Evolutionary conservation across 1,140 invertebrate species (phyloP), one percentile per base, ranked within the genome.

Genomic region (Galleria mellonella): DNA sequence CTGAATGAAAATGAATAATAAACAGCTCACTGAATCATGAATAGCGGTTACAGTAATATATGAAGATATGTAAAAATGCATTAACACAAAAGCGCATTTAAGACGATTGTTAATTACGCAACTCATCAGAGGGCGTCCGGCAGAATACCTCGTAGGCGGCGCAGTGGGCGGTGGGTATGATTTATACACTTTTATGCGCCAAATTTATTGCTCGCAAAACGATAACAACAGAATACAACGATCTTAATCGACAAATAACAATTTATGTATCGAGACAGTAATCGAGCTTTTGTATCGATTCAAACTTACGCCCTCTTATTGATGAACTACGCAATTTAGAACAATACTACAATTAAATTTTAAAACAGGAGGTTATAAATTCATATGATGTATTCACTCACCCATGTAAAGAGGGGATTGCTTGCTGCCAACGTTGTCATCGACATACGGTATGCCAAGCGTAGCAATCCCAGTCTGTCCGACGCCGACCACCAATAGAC

Each of bases 391-490:
- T 41, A 39, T 41, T 39, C 17, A 88, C 88, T 92, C 83, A 95
- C 94, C 94, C 84, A 97, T 96, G 86, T 97, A 97, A 48, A 97
- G 89, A n/a, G 96, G 95, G 35, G 95, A 96, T 74, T 97, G 95
- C 70, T 93, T 90, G 78, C 92, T 95, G 50, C 94, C 94, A 15
- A 97, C 95, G 83, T 97, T 97, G 82, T 97, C 96, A 62, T 97
- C 96, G 35, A 97, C 96, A 68, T 96, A 97, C 0, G 96, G 96
- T 65, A 97, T 97, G 3, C 95, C 95, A n/a, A 97, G 87, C 2
- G 95, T 96, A 51, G 94, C 94, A n/a, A 97, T 94, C 1, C 96
- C 94, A 0, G 96, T 97, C 83, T 97, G 95, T 0, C 95, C 95
- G 76, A 97, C 93, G 23, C 96, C 96, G n/a, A 97, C 94, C 30